Evolutionary conservation across 2,888 invertebrate genomes (phyloP).

Genomic region (Drosophila mercatorum): DNA sequence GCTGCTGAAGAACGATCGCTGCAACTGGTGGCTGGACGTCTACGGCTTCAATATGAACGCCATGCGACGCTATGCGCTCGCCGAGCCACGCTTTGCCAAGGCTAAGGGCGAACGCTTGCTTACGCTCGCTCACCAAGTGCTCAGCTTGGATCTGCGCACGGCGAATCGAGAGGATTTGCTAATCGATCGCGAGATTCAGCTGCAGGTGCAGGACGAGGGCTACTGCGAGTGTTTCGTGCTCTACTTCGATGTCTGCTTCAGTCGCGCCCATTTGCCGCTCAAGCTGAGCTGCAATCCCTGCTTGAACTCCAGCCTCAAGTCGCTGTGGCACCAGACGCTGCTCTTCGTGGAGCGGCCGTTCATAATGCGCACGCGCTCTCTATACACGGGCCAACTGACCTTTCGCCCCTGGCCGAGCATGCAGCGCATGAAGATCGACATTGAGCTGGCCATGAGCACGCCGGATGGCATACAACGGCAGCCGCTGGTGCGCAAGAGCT

Average conservation of each 20-base stretch:
- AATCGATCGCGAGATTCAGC: slow-evolving; percentile 34
- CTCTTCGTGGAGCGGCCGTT: slow-evolving; percentile 61
- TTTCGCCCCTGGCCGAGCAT: slow-evolving; percentile 28
- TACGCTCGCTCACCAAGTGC: slow-evolving; percentile 54
- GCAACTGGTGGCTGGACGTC: slow-evolving; percentile 99
- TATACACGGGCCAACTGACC: slow-evolving; percentile 48
- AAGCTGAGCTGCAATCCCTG: slow-evolving; percentile 63
- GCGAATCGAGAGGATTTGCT: slow-evolving; percentile 28
- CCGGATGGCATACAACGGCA: neutral
- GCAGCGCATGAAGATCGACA: slow-evolving; percentile 46
- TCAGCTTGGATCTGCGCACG: slow-evolving; percentile 38
- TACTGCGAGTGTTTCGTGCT: slow-evolving; percentile 55
- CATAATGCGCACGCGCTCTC: slow-evolving; percentile 33
- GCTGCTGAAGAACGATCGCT: slow-evolving; percentile 98
- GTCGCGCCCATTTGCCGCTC: slow-evolving; percentile 38
- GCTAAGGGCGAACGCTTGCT: slow-evolving; percentile 23
- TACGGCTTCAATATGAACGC: slow-evolving; percentile 99
- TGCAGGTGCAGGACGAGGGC: slow-evolving; percentile 40
- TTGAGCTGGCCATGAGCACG: slow-evolving; percentile 40
- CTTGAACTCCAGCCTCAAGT: slow-evolving; percentile 12
- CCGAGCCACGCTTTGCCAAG: slow-evolving; percentile 89
- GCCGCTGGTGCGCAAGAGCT: slow-evolving; percentile 45
- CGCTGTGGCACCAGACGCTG: slow-evolving; percentile 57
- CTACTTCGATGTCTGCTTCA: slow-evolving; percentile 68
- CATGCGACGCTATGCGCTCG: slow-evolving; percentile 96